Percentiles rank a stretch among this genome's conserved stretches.
Conservation (phyloP, 2,797 vertebrate genomes). For the Pseudomugil tenellus region DNA sequence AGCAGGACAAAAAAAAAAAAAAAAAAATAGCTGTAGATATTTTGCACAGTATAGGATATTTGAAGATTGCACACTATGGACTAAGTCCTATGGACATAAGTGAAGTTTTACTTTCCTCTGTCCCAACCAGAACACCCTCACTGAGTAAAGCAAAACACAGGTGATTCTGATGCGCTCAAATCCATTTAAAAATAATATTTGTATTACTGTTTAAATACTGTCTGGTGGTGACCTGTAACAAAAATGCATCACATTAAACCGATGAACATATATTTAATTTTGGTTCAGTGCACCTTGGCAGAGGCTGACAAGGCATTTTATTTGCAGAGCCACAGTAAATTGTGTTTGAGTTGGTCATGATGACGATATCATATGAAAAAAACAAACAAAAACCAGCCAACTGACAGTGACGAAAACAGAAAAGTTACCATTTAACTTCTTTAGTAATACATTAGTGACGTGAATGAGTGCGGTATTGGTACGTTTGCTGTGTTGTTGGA, state of each 20-base stretch:
- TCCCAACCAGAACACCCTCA: constrained; percentile 33
- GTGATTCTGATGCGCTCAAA: constrained; percentile 35
- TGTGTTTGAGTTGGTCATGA: constrained; percentile 64
- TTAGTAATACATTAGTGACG: constrained; percentile 55
- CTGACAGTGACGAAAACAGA: constrained; percentile 16
- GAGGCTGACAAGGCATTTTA: constrained; percentile 59
- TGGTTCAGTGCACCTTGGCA: constrained; percentile 66
- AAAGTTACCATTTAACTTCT: not conserved
- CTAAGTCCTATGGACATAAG: constrained; percentile 29
- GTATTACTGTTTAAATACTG: constrained; percentile 70
- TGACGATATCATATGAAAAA: constrained; percentile 30
- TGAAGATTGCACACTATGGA: constrained; percentile 65
- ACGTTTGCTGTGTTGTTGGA: constrained; percentile 78
- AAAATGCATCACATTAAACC: constrained; percentile 49
- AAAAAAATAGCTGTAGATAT: constrained; percentile 56
- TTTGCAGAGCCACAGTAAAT: constrained; percentile 60
- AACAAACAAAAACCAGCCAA: constrained; percentile 13
- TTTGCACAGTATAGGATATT: constrained; percentile 78
- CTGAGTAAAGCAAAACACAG: constrained; percentile 30
- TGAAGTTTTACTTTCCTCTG: constrained; percentile 23
- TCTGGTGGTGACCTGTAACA: constrained; percentile 30
- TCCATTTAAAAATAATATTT: constrained; percentile 27
- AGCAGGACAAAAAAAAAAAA: constrained; percentile 56
- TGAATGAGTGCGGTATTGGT: constrained; percentile 76
- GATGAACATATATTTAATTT: constrained; percentile 48